Base-by-base conservation (phyloP, 2,888 invertebrate genomes). In the Sepioteuthis lessoniana region DNA sequence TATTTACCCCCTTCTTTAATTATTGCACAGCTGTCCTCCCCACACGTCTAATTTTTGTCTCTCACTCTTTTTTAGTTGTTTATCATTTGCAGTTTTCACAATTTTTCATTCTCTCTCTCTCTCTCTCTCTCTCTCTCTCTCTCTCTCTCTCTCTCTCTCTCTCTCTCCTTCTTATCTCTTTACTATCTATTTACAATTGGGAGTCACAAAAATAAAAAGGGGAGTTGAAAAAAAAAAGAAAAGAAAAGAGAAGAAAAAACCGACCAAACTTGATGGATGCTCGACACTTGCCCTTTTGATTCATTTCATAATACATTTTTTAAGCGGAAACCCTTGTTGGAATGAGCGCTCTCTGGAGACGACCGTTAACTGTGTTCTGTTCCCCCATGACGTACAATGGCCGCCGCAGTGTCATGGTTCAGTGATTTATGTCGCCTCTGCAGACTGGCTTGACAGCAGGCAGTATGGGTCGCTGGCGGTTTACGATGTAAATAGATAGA, bases 221-320 rank as follows among this genome's bases (percentile, higher is more conserved):
- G n/a, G n/a, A 35, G 35, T 10, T 4, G n/a, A 31, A 1, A 31
- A 60, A 60, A 31, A 5, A 31, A 28, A 28, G 0, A 31, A 60
- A 60, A 60, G 0, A 3, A 60, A 60, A 60, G 31, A 25, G 60
- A 60, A 28, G n/a, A 4, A 76, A 13, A n/a, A 16, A 2, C n/a
- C 35, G n/a, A 76, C n/a, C 76, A 76, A 76, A 76, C 16, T 76
- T 76, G 76, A 76, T 76, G 76, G n/a, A 76, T 76, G 76, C n/a
- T 76, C 76, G 76, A 76, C 76, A 76, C 76, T 76, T 76, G 76
- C 13, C 76, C 76, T 76, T 76, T 76, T 76, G 76, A 76, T 76
- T 76, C 76, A 35, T 76, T 76, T 76, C 76, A 35, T 35, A 76
- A 76, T 76, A 76, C 13, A 76, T 76, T 35, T 76, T 76, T 76